These are phyloP conservation scores for Rhipidura dahli DNA, from an alignment of 2,113 vertebrate genomes.

Conservation along the genomic window DNA sequence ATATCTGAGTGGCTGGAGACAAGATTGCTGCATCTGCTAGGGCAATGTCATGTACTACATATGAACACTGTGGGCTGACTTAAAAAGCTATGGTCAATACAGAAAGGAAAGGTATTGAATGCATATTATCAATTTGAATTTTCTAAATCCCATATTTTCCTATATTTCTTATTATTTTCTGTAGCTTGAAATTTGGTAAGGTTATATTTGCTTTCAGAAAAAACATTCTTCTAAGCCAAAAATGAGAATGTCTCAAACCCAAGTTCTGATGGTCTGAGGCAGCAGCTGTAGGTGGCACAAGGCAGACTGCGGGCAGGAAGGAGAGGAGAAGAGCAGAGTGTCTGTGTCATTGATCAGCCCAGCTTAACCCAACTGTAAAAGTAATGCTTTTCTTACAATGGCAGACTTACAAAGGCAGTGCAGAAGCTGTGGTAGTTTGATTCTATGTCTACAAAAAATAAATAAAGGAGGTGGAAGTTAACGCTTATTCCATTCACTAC, in stretches of 20 bases:
- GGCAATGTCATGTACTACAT: background rate
- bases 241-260: background rate
- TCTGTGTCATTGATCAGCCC: background rate
- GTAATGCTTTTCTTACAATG: background rate
- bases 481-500: background rate
- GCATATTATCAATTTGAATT: background rate
- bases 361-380: fast-evolving
- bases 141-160: background rate
- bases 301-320: fast-evolving
- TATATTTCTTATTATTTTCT: background rate
- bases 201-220: background rate
- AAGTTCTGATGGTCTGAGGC: background rate
- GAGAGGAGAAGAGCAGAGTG: background rate
- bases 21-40: background rate
- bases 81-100: background rate
- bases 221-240: background rate
- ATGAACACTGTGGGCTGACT: background rate
- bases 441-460: background rate
- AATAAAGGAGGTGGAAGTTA: background rate
- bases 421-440: background rate
- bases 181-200: background rate
- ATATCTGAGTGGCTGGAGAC: background rate
- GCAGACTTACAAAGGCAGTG: background rate
- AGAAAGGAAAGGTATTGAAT: background rate
- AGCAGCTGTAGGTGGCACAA: fast-evolving